Evolutionary conservation across 2,797 vertebrate species (phyloP).

Genomic region (Poeciliopsis infans): DNA sequence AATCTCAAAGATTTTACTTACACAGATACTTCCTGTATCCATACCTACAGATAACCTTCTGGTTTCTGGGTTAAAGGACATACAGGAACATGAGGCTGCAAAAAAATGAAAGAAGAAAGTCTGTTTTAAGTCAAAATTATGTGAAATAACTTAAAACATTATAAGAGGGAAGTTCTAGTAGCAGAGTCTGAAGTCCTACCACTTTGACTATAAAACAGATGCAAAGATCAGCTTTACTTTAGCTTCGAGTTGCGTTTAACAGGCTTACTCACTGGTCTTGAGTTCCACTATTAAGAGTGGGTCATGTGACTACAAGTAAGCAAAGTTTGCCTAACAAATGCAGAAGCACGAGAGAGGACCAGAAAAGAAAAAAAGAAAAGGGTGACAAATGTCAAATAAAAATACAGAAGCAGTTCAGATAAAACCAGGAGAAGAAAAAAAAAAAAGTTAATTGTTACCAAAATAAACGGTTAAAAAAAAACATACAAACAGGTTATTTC

Average conservation of each 20-base stretch:
- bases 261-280: background rate
- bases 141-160: background rate
- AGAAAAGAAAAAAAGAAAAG: background rate
- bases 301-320: background rate
- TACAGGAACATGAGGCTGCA: conserved; percentile 94
- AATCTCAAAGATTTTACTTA: conserved; percentile 74
- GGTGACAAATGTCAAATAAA: background rate
- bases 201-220: background rate
- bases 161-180: background rate
- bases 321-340: background rate
- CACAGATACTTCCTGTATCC: conserved; percentile 94
- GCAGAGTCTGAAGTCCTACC: background rate
- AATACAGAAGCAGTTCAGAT: background rate
- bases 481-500: background rate
- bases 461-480: background rate
- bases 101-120: conserved; percentile 24
- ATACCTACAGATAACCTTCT: conserved; percentile 94
- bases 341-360: background rate
- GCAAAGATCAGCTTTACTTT: background rate
- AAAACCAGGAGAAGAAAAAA: background rate
- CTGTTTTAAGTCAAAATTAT: background rate
- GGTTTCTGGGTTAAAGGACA: conserved; percentile 99
- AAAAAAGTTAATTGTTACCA: no score
- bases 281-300: background rate
- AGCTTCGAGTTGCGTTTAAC: background rate